Conservation (phyloP, 2,888 invertebrate genomes). For the Drosophila recens region DNA sequence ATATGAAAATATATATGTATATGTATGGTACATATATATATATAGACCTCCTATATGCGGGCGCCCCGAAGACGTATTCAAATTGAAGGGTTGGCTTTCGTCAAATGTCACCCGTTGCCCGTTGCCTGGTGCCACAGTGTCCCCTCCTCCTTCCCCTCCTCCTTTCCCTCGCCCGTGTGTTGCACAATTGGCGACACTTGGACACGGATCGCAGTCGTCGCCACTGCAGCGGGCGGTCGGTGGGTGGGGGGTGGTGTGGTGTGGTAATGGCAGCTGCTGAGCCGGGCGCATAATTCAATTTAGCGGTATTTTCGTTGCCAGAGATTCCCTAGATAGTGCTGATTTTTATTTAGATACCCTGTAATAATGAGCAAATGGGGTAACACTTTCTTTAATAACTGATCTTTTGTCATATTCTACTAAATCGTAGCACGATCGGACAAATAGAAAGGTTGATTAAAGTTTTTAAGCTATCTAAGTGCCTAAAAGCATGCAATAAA, state of each 20-base stretch:
- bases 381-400: not conserved
- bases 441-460: no score
- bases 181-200: slow-evolving; percentile 73
- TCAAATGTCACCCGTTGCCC: slow-evolving; percentile 9
- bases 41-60: slow-evolving; percentile 65
- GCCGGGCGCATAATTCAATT: slow-evolving; percentile 78
- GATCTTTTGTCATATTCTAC: no score
- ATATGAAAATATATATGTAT: slow-evolving; percentile 7
- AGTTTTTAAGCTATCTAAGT: no score
- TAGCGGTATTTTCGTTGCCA: slow-evolving; percentile 52
- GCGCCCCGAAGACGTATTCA: slow-evolving; percentile 72
- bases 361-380: not conserved
- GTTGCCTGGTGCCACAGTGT: not conserved
- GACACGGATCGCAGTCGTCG: slow-evolving; percentile 61
- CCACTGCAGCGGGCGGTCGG: slow-evolving; percentile 58
- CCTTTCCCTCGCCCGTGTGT: not conserved
- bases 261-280: slow-evolving; percentile 32
- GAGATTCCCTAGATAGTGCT: slow-evolving; percentile 55
- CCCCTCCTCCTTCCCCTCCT: not conserved
- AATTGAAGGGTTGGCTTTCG: slow-evolving; percentile 69
- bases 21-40: slow-evolving; percentile 10
- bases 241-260: slow-evolving; percentile 5
- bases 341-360: slow-evolving; percentile 48
- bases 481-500: no score
- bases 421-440: no score